Evolutionary conservation across 2,888 invertebrate genomes (phyloP).

Genomic region (Andrena minutula): DNA sequence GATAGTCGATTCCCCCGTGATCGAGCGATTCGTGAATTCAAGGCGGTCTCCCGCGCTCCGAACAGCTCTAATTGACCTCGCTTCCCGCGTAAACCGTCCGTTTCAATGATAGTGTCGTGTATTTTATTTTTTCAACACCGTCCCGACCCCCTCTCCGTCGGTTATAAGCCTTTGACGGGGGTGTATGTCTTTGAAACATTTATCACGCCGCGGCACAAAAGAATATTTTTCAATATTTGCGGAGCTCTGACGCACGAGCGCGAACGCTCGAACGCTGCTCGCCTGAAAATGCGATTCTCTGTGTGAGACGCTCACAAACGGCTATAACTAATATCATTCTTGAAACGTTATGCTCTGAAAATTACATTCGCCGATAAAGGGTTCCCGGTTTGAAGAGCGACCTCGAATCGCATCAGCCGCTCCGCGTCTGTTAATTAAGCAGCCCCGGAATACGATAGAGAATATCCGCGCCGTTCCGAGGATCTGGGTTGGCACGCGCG

Average conservation of each 20-base stretch:
- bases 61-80: neutral
- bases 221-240: slow-evolving; percentile 47
- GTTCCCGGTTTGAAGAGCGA: neutral
- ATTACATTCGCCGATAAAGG: slow-evolving; percentile 9
- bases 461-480: neutral
- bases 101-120: neutral
- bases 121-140: neutral
- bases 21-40: slow-evolving; percentile 6
- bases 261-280: neutral
- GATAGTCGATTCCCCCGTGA: neutral
- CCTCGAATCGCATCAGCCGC: slow-evolving; percentile 17
- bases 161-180: neutral
- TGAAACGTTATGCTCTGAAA: slow-evolving; percentile 10
- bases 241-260: slow-evolving; percentile 2
- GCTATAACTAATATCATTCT: slow-evolving; percentile 31
- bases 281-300: slow-evolving; percentile 22
- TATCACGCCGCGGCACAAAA: neutral
- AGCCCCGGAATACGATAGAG: neutral
- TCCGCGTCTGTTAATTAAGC: slow-evolving; percentile 21
- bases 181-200: slow-evolving; percentile 29
- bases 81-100: slow-evolving; percentile 6
- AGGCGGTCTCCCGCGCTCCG: neutral
- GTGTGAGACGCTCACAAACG: slow-evolving; percentile 17
- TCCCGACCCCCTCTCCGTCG: neutral
- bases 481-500: neutral